Percentiles rank a stretch among this genome's conserved stretches.
Evolutionary conservation across 2,113 vertebrate species (phyloP).

Genomic region (Sapajus apella): DNA sequence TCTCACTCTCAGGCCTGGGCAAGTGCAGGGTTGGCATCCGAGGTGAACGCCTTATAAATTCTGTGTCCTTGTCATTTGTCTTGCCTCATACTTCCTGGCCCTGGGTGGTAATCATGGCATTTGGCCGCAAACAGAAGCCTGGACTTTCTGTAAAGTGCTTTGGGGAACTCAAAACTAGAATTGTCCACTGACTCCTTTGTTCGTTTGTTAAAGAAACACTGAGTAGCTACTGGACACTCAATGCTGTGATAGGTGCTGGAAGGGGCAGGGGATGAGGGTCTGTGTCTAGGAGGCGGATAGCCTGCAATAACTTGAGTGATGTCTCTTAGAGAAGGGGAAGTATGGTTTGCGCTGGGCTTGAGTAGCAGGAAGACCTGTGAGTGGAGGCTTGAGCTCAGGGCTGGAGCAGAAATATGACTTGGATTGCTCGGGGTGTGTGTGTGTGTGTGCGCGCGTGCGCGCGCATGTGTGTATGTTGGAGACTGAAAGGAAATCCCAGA

Average conservation of each 20-base stretch:
- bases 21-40: not conserved
- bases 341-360: rapidly evolving
- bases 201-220: not conserved
- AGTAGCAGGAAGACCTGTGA: not conserved
- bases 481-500: not conserved
- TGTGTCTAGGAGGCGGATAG: not conserved
- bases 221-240: not conserved
- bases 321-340: not conserved
- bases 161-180: not conserved
- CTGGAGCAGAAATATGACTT: not conserved
- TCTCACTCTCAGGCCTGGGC: not conserved
- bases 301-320: not conserved
- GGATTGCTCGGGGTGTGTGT: not conserved
- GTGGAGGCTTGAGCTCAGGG: not conserved
- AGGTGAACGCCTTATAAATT: not conserved
- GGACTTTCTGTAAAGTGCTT: not conserved
- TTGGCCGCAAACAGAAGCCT: not conserved
- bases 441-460: not conserved
- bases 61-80: not conserved
- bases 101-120: not conserved
- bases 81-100: not conserved
- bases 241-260: not conserved
- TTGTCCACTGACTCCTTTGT: not conserved
- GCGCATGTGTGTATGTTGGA: too few relatives aligned
- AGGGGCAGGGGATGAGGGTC: not conserved